Percentiles rank a stretch among this genome's conserved stretches.
These are phyloP conservation scores for Dynastes tityus DNA, from an alignment of 2,888 invertebrate species.

Conservation along the genomic window DNA sequence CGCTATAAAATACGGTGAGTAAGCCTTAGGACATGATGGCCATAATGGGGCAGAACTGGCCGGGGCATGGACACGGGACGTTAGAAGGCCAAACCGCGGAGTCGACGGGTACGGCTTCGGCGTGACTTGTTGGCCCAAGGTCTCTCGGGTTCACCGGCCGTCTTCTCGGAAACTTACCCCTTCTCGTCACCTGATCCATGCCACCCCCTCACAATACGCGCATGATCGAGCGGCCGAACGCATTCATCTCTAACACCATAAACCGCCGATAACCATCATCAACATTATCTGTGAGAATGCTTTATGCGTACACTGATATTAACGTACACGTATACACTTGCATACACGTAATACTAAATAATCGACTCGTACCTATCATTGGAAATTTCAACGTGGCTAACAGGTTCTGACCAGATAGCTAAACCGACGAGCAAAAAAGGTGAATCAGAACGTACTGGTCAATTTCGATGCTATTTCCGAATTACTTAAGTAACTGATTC, in stretches of 20 bases:
- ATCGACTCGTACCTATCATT: not conserved
- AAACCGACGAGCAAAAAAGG: not conserved
- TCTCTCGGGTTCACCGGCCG: constrained; percentile 56
- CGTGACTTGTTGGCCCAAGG: constrained; percentile 55
- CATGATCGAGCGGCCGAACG: constrained; percentile 29
- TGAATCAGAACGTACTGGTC: not conserved
- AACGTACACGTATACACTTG: not conserved
- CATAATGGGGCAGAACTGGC: constrained; percentile 51
- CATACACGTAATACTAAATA: constrained; percentile 24
- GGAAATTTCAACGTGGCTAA: not conserved
- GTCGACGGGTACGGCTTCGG: constrained; percentile 51
- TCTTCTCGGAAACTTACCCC: constrained; percentile 54
- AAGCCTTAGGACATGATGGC: constrained; percentile 50
- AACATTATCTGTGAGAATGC: constrained; percentile 8
- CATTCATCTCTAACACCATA: constrained; percentile 48
- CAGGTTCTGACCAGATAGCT: constrained; percentile 15
- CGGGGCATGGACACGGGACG: constrained; percentile 52
- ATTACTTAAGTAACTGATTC: too few species aligned
- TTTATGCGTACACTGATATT: constrained; percentile 18
- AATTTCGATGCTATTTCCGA: not conserved
- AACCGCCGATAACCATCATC: constrained; percentile 45
- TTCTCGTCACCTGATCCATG: constrained; percentile 52
- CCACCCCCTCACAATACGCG: constrained; percentile 49
- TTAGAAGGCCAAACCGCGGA: constrained; percentile 53
- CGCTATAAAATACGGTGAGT: constrained; percentile 50